These are phyloP conservation scores for Tinamus guttatus DNA, from an alignment of 2,113 vertebrate species.

Conservation along the genomic window DNA sequence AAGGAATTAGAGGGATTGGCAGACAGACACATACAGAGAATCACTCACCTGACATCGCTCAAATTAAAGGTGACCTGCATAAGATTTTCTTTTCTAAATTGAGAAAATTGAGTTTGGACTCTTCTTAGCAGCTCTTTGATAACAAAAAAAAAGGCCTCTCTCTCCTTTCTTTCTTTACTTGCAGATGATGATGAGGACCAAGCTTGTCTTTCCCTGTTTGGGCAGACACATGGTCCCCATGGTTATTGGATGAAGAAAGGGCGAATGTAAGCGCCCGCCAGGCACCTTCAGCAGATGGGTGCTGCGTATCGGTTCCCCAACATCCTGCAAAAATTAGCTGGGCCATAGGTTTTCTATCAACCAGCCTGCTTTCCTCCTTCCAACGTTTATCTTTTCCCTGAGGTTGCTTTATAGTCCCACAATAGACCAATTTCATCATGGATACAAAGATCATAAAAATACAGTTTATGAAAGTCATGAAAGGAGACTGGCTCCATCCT, in stretches of 20 bases:
- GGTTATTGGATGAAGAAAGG: background rate
- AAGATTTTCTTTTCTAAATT: background rate
- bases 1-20: background rate
- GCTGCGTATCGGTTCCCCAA: background rate
- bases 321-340: background rate
- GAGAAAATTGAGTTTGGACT: background rate
- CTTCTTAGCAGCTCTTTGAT: background rate
- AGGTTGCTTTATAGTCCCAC: background rate
- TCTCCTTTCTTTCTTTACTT: background rate
- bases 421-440: background rate
- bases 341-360: background rate
- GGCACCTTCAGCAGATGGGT: background rate
- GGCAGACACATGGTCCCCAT: background rate
- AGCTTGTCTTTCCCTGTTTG: background rate
- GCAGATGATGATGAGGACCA: background rate
- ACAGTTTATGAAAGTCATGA: background rate
- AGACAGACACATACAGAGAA: background rate
- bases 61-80: background rate
- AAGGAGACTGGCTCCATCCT: background rate
- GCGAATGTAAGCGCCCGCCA: accelerated
- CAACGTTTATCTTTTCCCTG: background rate
- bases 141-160: background rate
- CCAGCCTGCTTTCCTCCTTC: background rate
- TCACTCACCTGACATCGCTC: background rate
- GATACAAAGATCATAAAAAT: background rate